Percentiles rank a stretch among this genome's conserved stretches.
phyloP scores from a whole-genome alignment of 2,888 invertebrate species.

The Girardia tigrina region DNA sequence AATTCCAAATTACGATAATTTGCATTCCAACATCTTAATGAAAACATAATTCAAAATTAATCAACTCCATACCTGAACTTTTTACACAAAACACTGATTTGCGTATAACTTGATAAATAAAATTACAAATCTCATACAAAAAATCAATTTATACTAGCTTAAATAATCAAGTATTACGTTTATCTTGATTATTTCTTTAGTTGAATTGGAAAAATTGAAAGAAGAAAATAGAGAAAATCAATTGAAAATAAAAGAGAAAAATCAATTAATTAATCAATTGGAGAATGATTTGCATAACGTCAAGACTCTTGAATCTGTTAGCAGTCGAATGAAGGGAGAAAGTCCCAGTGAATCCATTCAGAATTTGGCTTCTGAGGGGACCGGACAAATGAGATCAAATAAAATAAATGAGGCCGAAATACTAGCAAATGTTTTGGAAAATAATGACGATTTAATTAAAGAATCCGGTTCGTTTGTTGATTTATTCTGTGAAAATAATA shows the following conservation, averaged over 20 bases:
- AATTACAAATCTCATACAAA: too few species aligned
- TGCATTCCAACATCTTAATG: too few species aligned
- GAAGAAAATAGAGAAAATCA: background rate
- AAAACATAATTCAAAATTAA: too few species aligned
- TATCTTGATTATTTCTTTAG: too few species aligned
- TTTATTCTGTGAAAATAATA: too few species aligned
- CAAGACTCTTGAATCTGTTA: conserved; percentile 49
- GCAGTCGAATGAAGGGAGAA: conserved; percentile 41
- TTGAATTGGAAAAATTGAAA: background rate
- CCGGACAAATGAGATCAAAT: background rate
- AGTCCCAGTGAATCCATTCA: background rate
- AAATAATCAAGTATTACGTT: too few species aligned
- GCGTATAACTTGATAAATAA: too few species aligned
- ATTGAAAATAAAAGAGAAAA: background rate
- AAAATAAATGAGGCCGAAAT: background rate
- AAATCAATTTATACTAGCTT: too few species aligned
- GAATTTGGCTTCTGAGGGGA: background rate
- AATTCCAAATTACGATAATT: too few species aligned
- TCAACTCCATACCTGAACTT: too few species aligned
- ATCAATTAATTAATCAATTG: conserved; percentile 45
- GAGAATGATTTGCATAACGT: conserved; percentile 51
- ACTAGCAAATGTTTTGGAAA: background rate
- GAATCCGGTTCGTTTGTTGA: too few species aligned
- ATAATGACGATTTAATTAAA: background rate
- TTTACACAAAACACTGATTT: too few species aligned